phyloP scores from a whole-genome alignment of 2,888 invertebrate genomes.

The Oxyteleia sp. region DNA sequence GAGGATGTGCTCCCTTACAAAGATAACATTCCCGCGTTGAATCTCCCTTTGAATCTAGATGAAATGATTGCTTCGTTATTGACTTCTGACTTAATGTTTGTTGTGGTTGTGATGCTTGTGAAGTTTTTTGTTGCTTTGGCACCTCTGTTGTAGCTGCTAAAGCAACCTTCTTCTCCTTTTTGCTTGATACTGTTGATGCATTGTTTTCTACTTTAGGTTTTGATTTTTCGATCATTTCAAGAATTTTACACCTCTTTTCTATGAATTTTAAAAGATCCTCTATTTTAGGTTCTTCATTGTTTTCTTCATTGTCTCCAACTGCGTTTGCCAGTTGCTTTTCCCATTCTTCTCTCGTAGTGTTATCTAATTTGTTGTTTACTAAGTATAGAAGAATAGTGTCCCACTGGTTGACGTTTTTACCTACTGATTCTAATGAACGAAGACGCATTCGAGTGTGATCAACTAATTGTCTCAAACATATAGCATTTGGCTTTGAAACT shows the following conservation, averaged over 20 bases:
- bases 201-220: background rate
- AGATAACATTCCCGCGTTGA: background rate
- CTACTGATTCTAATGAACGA: slow-evolving; percentile 16
- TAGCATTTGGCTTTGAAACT: slow-evolving; percentile 4
- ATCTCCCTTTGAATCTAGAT: background rate
- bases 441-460: slow-evolving; percentile 11
- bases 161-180: background rate
- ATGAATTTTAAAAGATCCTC: slow-evolving; percentile 12
- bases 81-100: background rate
- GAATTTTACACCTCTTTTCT: slow-evolving; percentile 14
- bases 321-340: background rate
- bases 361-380: slow-evolving; percentile 8
- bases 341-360: slow-evolving; percentile 9
- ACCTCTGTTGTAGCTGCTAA: background rate
- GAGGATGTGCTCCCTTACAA: background rate
- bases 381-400: slow-evolving; percentile 16
- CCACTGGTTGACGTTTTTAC: slow-evolving; percentile 2
- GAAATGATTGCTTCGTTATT: background rate
- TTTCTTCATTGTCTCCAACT: background rate
- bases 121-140: background rate
- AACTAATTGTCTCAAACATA: slow-evolving; percentile 18
- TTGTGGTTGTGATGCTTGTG: background rate
- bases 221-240: slow-evolving; percentile 6
- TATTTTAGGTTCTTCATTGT: background rate
- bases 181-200: background rate